Evolutionary conservation across 2,797 vertebrate species (phyloP).

Genomic region (Sebastes matsubarae): DNA sequence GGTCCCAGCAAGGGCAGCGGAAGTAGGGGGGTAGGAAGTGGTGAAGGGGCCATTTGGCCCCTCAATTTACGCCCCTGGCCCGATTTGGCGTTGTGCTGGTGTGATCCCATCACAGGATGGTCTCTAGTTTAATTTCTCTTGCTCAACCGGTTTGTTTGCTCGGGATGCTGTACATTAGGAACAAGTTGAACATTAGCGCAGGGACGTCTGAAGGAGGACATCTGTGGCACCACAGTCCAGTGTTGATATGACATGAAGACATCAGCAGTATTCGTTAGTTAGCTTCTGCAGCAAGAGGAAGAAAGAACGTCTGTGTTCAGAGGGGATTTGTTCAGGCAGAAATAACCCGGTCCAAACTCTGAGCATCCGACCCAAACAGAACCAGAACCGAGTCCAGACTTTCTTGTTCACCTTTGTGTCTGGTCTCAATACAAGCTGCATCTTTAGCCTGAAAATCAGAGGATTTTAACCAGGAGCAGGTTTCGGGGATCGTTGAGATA

Average conservation of each 20-base stretch:
- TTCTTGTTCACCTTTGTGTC: neutral
- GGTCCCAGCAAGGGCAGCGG: neutral
- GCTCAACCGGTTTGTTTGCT: neutral
- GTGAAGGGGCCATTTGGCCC: neutral
- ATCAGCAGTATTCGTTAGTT: slow-evolving; percentile 12
- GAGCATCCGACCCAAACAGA: neutral
- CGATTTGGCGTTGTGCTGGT: neutral
- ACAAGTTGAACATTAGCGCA: neutral
- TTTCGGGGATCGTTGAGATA: neutral
- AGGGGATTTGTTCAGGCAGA: neutral
- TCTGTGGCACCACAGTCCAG: neutral
- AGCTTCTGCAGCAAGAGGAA: slow-evolving; percentile 7
- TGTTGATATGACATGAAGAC: neutral
- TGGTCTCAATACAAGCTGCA: neutral
- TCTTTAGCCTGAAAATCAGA: neutral
- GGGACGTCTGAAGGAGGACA: neutral
- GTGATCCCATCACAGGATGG: neutral
- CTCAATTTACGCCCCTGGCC: neutral
- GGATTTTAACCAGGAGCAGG: neutral
- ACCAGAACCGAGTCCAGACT: neutral
- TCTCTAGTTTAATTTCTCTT: neutral
- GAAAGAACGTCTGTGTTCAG: neutral
- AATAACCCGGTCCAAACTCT: neutral
- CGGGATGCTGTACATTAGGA: neutral
- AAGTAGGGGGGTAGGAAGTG: neutral